Evolutionary conservation across 2,888 invertebrate species (phyloP), one percentile per base, ranked within the genome.

Genomic region (Electrophaes corylata): DNA sequence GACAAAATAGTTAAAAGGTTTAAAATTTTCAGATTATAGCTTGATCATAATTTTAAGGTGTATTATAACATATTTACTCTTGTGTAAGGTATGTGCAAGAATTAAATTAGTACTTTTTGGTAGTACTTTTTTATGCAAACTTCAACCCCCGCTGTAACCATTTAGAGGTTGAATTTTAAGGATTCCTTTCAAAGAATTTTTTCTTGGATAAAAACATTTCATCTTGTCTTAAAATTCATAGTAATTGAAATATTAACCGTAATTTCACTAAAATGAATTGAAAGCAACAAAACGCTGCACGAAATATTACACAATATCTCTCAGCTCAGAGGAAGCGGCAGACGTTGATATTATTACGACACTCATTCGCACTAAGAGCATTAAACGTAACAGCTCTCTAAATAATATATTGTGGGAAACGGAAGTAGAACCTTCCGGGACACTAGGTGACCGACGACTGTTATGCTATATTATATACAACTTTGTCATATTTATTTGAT

Each of bases 281-380:
- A 23, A 23, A 29, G 10, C 1, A 23, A 44, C 48, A 29, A 50
- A 48, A 52, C 31, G 20, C 47, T 31, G 23, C 14, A 26, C 29
- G 39, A 52, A 44, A 47, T 46, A 49, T 57, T 29, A 33, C 51
- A 48, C 53, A 55, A 61, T 53, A 57, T 48, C 51, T 57, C 44
- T 29, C 18, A 46, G n/a, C 57, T 48, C 26, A 14, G 20, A 47
- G 31, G 33, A 53, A 59, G 33, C 20, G 48, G 50, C 44, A 48
- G 53, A 33, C 50, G 31, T 12, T 54, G 49, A 57, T 51, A 46
- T 57, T 55, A 60, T 60, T 64, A 60, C 49, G 57, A 62, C 62
- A 64, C 64, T 59, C 57, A 53, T 58, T 51, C 51, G 61, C 59
- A 64, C 67, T 72, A 72, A 73, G 71, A 70, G 69, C 70, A 70